These are phyloP conservation scores for Notolepis coatsorum DNA, from an alignment of 2,797 vertebrate species.

Conservation along the genomic window DNA sequence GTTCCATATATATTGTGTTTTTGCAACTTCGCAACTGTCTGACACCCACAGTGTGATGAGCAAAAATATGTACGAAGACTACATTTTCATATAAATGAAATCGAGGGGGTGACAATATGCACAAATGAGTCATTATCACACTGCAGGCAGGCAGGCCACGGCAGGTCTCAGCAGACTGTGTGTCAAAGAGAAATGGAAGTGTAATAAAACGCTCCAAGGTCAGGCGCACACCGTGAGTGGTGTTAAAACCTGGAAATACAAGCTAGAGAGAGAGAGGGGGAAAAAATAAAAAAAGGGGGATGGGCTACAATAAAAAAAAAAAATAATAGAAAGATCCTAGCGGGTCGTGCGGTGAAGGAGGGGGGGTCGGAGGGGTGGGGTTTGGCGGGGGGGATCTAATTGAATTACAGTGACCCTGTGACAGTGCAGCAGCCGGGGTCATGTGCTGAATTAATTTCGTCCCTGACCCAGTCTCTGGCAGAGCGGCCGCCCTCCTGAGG, in stretches of 20 bases:
- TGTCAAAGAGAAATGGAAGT: slow-evolving; percentile 9
- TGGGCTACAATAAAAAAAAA: slow-evolving; percentile 47
- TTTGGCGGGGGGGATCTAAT: slow-evolving; percentile 70
- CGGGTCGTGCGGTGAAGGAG: slow-evolving; percentile 29
- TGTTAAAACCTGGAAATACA: slow-evolving; percentile 34
- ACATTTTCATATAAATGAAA: neutral
- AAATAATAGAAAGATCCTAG: slow-evolving; percentile 26
- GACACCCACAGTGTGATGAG: too few relatives aligned
- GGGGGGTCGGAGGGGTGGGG: slow-evolving; percentile 20
- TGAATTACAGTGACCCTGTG: slow-evolving; percentile 89
- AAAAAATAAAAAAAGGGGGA: slow-evolving; percentile 39
- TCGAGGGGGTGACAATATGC: neutral
- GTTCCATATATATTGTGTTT: neutral
- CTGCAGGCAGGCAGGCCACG: neutral
- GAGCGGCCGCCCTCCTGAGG: slow-evolving; percentile 17
- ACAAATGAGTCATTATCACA: neutral
- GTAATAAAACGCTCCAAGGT: slow-evolving; percentile 56
- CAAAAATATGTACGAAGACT: neutral
- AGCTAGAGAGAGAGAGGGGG: slow-evolving; percentile 23
- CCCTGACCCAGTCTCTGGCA: slow-evolving; percentile 68
- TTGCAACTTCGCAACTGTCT: too few relatives aligned
- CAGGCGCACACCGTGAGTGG: slow-evolving; percentile 36
- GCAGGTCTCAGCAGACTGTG: slow-evolving; percentile 14
- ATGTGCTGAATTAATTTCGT: slow-evolving; percentile 85
- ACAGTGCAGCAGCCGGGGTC: slow-evolving; percentile 84